A percentile compares a stretch with the other conserved stretches of the same genome.
Conservation (phyloP, 92 coral and sea anemone genomes). For the Bergia sp. region DNA sequence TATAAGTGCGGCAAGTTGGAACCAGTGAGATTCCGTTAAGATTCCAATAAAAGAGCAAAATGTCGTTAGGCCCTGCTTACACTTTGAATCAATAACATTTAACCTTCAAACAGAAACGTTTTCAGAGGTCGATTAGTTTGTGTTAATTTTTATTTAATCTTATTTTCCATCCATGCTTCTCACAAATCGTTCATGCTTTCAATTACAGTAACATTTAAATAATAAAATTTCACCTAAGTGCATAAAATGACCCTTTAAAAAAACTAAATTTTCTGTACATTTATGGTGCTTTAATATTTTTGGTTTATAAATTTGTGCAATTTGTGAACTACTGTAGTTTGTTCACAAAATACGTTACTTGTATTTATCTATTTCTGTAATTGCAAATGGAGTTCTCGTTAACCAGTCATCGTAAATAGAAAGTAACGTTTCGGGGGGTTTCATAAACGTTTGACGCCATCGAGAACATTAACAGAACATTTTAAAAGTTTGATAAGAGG, state of each 20-base stretch:
- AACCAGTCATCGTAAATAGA: not conserved
- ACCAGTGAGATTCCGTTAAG: not conserved
- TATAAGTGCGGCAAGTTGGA: conserved; percentile 39
- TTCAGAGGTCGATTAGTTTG: too few relatives aligned
- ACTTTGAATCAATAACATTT: too few relatives aligned
- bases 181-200: not conserved
- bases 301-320: not conserved
- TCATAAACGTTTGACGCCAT: not conserved
- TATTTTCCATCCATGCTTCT: not conserved
- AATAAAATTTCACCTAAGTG: not conserved
- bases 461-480: not conserved
- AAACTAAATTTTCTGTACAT: not conserved
- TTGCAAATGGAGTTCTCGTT: not conserved
- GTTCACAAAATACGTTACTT: not conserved
- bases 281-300: not conserved
- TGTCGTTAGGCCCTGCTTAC: too few relatives aligned
- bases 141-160: not conserved
- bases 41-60: too few relatives aligned
- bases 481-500: too few relatives aligned
- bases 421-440: not conserved
- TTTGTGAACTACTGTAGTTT: not conserved
- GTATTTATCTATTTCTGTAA: not conserved
- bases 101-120: too few relatives aligned
- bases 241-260: not conserved
- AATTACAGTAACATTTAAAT: conserved; percentile 1